Evolutionary conservation across 2,888 invertebrate species (phyloP), one percentile per base, ranked within the genome.

Genomic region (Molanna angustata): DNA sequence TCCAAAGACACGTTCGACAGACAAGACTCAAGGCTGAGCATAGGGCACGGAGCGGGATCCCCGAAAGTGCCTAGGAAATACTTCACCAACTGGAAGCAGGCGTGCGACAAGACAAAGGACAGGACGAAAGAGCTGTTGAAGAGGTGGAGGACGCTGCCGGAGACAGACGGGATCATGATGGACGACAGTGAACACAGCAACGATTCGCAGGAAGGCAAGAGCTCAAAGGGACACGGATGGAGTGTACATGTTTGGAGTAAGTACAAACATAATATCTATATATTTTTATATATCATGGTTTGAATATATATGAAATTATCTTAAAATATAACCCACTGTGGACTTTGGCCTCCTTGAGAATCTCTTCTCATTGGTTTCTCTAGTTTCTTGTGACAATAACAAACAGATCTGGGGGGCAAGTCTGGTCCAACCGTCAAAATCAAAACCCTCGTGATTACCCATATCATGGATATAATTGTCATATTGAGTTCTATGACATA

Each of bases 201-300:
- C 33, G 68, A 67, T 13, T 70, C 72, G 7, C 65, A 64, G 3
- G 68, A 68, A 52, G 62, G 62, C 27, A 66, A 67, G 37, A 62
- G 60, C 22, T 73, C 71, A 21, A 76, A 78, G 43, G 74, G 76
- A 19, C 78, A 79, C 42, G 83, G 84, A n/a, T 87, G 86, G 86
- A 86, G 85, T 64, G 86, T 86, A 18, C 86, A 86, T 66, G 84
- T 86, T 58, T 87, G 86, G 86, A 85, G 86, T 86, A 70, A 82
- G 82, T 68, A 71, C 22, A 31, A 0, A 33, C 41, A n/a, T 4
- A 2, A 17, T 13, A 6, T 35, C 7, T 35, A 35, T n/a, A 6
- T 35, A 11, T 13, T 35, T 9, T n/a, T n/a, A n/a, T n/a, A n/a
- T n/a, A n/a, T n/a, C n/a, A n/a, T n/a, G n/a, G n/a, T n/a, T n/a